Conservation (phyloP, 37 sponge, comb jelly and placozoan genomes). For the Spongilla lacustris region DNA sequence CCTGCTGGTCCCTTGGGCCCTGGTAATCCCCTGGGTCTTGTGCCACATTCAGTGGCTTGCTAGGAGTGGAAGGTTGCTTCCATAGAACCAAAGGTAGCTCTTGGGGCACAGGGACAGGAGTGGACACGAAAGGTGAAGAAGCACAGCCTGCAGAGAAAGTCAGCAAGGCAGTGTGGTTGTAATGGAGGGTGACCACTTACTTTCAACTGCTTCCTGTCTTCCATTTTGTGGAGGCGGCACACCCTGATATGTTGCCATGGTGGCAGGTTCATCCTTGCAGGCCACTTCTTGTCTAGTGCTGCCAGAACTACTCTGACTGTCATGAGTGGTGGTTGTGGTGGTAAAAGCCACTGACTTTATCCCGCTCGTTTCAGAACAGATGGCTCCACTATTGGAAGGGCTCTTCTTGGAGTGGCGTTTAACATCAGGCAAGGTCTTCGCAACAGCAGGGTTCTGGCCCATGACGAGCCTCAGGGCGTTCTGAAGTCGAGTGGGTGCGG, state of each 20-base stretch:
- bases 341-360: neutral
- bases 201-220: neutral
- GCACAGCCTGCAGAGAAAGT: neutral
- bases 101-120: neutral
- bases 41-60: neutral
- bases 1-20: neutral
- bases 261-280: neutral
- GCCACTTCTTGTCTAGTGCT: neutral
- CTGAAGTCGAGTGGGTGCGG: slow-evolving; percentile 29
- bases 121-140: neutral
- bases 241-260: neutral
- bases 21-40: neutral
- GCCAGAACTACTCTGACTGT: neutral
- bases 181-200: neutral
- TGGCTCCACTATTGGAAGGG: neutral
- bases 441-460: slow-evolving; percentile 27
- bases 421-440: neutral
- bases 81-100: neutral
- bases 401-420: neutral
- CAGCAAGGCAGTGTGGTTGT: neutral
- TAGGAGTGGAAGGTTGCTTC: neutral
- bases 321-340: neutral
- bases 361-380: neutral
- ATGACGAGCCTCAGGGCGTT: slow-evolving; percentile 43
- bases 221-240: neutral